Evolutionary conservation across 2,113 vertebrate genomes (phyloP).

Genomic region (Penelope pileata): DNA sequence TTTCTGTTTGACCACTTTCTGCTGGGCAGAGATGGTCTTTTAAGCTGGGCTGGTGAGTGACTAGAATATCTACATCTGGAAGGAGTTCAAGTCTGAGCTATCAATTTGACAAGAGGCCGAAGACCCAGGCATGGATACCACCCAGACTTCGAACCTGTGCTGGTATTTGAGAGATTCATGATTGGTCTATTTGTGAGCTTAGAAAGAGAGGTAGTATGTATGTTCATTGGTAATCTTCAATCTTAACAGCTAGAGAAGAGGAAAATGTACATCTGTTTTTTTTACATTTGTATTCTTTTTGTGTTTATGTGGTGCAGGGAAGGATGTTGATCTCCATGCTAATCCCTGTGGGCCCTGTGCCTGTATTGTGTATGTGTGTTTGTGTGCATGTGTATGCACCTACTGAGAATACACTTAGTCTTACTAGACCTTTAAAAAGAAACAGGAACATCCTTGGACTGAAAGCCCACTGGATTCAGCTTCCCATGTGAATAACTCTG

Average conservation of each 20-base stretch:
- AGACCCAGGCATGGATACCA: not conserved
- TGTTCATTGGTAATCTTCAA: not conserved
- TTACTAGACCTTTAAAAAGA: not conserved
- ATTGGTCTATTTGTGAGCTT: not conserved
- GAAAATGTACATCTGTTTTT: rapidly evolving
- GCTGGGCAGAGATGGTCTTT: not conserved
- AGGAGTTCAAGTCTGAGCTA: not conserved
- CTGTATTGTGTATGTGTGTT: not conserved
- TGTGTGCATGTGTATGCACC: too few species aligned
- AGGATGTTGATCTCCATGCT: not conserved
- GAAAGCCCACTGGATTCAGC: not conserved
- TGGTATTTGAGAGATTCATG: not conserved
- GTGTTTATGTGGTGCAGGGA: too few species aligned
- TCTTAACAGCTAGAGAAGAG: not conserved
- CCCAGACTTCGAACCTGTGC: not conserved
- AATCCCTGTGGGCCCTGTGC: not conserved
- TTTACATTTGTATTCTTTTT: rapidly evolving
- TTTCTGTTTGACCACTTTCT: not conserved
- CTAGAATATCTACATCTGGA: not conserved
- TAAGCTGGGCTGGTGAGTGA: not conserved
- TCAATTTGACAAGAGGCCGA: not conserved
- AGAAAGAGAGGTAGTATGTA: not conserved
- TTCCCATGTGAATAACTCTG: too few species aligned
- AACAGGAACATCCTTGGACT: not conserved
- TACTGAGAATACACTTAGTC: not conserved